Base-by-base conservation (phyloP, 2,888 invertebrate species). In the Drosophila putrida region DNA sequence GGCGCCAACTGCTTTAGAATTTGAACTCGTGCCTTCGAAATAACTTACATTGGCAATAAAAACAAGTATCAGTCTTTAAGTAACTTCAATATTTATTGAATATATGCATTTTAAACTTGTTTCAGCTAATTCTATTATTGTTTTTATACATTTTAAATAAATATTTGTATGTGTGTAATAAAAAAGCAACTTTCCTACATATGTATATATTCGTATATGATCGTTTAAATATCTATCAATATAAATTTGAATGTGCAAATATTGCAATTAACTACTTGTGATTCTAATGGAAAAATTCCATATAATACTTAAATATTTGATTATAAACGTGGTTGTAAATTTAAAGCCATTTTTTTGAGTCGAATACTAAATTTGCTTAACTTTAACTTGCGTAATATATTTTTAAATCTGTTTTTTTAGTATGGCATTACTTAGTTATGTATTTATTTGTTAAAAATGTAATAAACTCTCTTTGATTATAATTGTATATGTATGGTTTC, bases 311-410 rank as follows among this genome's bases (percentile, higher is more conserved):
- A 62, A 69, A 63, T 78, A 64, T 59, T 74, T 72, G 63, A 67
- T 72, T 69, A 66, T 75, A 63, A 84, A 73, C 61, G 51, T 80
- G 69, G 47, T 67, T 75, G 62, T 83, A 81, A 83, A 81, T 75
- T 79, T 83, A 83, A 83, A 83, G 83, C 83, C 78, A 67, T 78
- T 71, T 71, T 59, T 50, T 50, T 62, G 62, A 80, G 69, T 76
- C 50, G n/a, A 73, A 47, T 67, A 58, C 62, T 73, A 47, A 78
- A 74, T 78, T 76, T 76, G 50, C 55, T 62, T 73, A 75, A 64
- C 35, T 64, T 55, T 57, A 71, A 75, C 68, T 54, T 51, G 55
- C 51, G 47, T 20, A 71, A 73, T 57, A 47, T 58, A 62, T 51
- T 31, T 38, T 43, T 51, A 64, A 20, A 20, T 20, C 3, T 20